Conservation (phyloP, 2,797 vertebrate genomes). For the Semotilus atromaculatus region DNA sequence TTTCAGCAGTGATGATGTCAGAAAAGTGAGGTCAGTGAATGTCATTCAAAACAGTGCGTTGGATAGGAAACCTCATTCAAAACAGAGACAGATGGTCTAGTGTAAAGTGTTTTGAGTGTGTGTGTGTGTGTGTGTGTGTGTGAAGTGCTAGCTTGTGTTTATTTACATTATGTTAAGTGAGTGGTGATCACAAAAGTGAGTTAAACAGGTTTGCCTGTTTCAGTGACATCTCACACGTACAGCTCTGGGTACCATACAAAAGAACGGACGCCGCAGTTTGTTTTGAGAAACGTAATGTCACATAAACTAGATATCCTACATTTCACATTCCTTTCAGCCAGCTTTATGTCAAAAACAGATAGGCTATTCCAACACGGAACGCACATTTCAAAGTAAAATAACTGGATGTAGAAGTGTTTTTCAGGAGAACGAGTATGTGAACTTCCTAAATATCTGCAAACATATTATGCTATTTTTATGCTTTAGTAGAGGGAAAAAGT, state of each 20-base stretch:
- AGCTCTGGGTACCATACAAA: neutral
- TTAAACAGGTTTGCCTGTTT: conserved; percentile 42
- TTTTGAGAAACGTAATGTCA: neutral
- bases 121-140: neutral
- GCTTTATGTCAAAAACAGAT: neutral
- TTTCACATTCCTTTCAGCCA: neutral
- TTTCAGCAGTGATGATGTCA: conserved; percentile 14
- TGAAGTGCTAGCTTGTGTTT: conserved; percentile 12
- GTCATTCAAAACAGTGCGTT: conserved; percentile 27
- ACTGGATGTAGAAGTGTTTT: too few species aligned
- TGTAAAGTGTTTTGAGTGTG: conserved; percentile 33
- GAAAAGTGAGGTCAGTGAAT: conserved; percentile 24
- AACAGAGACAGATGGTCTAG: conserved; percentile 48
- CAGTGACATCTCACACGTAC: neutral
- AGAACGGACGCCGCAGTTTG: neutral
- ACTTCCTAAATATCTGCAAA: too few species aligned
- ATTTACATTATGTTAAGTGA: conserved; percentile 26
- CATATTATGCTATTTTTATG: too few species aligned
- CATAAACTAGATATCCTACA: neutral
- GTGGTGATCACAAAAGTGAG: neutral
- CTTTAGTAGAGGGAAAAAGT: too few species aligned
- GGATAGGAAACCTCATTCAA: conserved; percentile 20
- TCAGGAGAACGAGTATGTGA: too few species aligned
- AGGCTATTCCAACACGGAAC: too few species aligned
- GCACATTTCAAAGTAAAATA: too few species aligned